Conservation (phyloP, 1,140 invertebrate species). For the Babylonia areolata region DNA sequence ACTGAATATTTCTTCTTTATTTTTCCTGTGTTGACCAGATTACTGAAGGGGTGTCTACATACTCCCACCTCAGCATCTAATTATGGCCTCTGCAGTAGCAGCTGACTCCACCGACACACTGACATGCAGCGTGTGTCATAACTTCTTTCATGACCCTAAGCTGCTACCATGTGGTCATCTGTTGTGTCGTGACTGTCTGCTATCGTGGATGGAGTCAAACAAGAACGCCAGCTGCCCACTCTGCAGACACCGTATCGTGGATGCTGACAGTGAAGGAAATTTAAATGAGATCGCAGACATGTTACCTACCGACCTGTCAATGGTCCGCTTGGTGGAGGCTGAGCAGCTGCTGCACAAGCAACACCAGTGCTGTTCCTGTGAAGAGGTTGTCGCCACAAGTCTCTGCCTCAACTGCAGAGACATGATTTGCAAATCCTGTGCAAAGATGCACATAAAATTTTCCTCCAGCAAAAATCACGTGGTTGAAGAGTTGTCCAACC, state of each 20-base stretch:
- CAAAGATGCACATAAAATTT: background rate
- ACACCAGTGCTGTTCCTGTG: background rate
- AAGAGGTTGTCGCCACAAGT: conserved; percentile 14
- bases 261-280: background rate
- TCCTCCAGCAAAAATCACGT: background rate
- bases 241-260: background rate
- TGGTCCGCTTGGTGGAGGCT: too few species aligned
- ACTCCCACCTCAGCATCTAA: too few species aligned
- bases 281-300: too few species aligned
- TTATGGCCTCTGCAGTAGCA: too few species aligned
- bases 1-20: too few species aligned
- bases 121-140: conserved; percentile 1
- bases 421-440: background rate
- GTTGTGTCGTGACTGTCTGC: background rate
- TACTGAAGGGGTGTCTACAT: too few species aligned
- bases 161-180: conserved; percentile 16
- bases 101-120: too few species aligned
- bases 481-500: background rate
- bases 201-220: background rate
- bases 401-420: background rate
- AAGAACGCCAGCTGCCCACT: background rate
- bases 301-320: too few species aligned
- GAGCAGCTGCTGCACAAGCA: too few species aligned
- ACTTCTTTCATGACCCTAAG: background rate
- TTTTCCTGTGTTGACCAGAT: too few species aligned